Evolutionary conservation across 2,888 invertebrate genomes (phyloP), one percentile per base, ranked within the genome.

Genomic region (Blastobasis lacticolella): DNA sequence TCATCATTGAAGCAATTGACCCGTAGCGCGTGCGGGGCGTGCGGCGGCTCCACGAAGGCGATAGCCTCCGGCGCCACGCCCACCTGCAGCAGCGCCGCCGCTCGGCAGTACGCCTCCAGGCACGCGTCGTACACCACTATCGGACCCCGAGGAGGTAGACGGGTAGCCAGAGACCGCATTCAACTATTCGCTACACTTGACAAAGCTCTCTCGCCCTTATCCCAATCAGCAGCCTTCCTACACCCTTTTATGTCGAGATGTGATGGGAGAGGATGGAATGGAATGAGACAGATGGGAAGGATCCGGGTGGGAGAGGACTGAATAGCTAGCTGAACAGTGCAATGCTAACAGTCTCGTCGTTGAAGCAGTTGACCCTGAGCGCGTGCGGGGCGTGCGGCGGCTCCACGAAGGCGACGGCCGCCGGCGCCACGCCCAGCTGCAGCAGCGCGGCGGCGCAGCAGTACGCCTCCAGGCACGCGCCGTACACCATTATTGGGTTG

Each of bases 91-190:
- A 95, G 73, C 0, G 91, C 91, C 6, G 91, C 89, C 0, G 95
- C 73, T 61, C 93, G 92, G 52, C 90, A 89, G 64, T 91, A 93
- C 0, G 92, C 90, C 67, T 93, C 91, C 47, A 94, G 64, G 52
- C 88, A 90, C 49, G 90, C 88, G 0, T 95, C 95, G 67, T 94
- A 94, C 0, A 95, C 90, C 0, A 95, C 74, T 37, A 92, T 75
- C 23, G 61, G 78, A 46, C n/a, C n/a, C n/a, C n/a, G n/a, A n/a
- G n/a, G n/a, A n/a, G n/a, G n/a, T n/a, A n/a, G n/a, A n/a, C n/a
- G n/a, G n/a, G n/a, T n/a, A n/a, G n/a, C n/a, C n/a, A n/a, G n/a
- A n/a, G n/a, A n/a, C n/a, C n/a, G n/a, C n/a, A n/a, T n/a, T n/a
- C n/a, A n/a, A n/a, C n/a, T n/a, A n/a, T n/a, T n/a, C n/a, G n/a